Conservation (phyloP, 2,113 vertebrate genomes). For the Gallinago paraguaiae region DNA sequence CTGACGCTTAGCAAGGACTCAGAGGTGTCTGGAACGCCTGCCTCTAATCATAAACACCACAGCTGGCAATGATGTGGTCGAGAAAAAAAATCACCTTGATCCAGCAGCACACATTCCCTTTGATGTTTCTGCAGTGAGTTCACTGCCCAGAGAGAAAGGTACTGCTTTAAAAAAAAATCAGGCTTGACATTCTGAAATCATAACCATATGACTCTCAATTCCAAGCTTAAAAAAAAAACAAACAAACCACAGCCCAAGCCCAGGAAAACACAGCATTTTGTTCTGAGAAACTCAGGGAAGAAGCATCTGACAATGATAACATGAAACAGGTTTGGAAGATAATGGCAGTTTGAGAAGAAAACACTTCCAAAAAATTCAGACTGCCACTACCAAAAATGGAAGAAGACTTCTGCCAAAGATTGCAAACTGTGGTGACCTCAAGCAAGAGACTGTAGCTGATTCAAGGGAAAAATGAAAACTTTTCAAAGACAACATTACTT, state of each 20-base stretch:
- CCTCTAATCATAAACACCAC: conserved; percentile 85
- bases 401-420: conserved; percentile 86
- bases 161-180: conserved; percentile 77
- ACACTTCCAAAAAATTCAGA: conserved; percentile 81
- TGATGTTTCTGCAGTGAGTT: conserved; percentile 92
- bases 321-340: conserved; percentile 93
- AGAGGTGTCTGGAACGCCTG: conserved; percentile 83
- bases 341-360: conserved; percentile 80
- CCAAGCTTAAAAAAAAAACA: conserved; percentile 73
- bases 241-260: not conserved
- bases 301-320: conserved; percentile 97
- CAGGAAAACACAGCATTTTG: conserved; percentile 63
- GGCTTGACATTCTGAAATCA: conserved; percentile 96
- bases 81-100: conserved; percentile 93
- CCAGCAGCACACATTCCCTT: conserved; percentile 91
- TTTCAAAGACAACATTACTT: conserved; percentile 78
- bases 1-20: conserved; percentile 81
- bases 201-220: conserved; percentile 97
- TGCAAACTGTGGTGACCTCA: conserved; percentile 87
- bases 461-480: conserved; percentile 78
- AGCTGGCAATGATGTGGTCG: conserved; percentile 83
- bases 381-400: conserved; percentile 95
- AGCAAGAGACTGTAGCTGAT: conserved; percentile 78
- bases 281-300: conserved; percentile 87
- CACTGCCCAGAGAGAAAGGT: conserved; percentile 91